Conservation (phyloP, 2,888 invertebrate genomes). For the Epinotia demarniana region DNA sequence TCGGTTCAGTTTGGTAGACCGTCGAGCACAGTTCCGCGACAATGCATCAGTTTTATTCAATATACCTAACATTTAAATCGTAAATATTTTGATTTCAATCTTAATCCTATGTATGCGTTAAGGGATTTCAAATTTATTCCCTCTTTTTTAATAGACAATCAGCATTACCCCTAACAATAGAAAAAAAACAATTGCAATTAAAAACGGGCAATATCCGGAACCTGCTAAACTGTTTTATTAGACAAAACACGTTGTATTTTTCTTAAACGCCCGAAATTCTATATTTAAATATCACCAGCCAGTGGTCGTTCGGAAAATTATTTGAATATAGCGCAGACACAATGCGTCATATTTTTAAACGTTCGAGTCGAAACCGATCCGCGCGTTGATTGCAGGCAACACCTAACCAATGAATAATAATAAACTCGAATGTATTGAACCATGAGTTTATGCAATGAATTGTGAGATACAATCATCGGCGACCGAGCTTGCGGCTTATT, state of each 20-base stretch:
- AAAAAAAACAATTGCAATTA: background rate
- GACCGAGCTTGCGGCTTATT: slow-evolving; percentile 25
- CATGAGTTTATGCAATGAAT: slow-evolving; percentile 45
- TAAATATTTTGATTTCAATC: background rate
- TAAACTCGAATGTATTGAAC: slow-evolving; percentile 41
- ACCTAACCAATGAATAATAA: slow-evolving; percentile 45
- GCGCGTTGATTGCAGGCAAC: slow-evolving; percentile 34
- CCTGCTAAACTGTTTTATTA: background rate
- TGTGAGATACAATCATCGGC: slow-evolving; percentile 41
- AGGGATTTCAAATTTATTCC: background rate
- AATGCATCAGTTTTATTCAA: slow-evolving; percentile 52
- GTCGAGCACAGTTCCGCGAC: slow-evolving; percentile 59
- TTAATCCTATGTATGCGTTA: background rate
- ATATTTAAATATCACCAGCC: slow-evolving; percentile 7
- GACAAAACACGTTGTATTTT: background rate
- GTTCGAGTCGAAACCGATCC: slow-evolving; percentile 21
- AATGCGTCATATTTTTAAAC: slow-evolving; percentile 25
- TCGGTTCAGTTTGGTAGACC: background rate
- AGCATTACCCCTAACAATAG: background rate
- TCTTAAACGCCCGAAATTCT: background rate
- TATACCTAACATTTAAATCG: background rate
- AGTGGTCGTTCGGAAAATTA: background rate
- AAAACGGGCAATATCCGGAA: too few species aligned
- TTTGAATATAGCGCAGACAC: slow-evolving; percentile 11
- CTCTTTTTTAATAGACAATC: background rate